Evolutionary conservation across 2,888 invertebrate species (phyloP), one percentile per base, ranked within the genome.

Genomic region (Lithophane ornitopus): DNA sequence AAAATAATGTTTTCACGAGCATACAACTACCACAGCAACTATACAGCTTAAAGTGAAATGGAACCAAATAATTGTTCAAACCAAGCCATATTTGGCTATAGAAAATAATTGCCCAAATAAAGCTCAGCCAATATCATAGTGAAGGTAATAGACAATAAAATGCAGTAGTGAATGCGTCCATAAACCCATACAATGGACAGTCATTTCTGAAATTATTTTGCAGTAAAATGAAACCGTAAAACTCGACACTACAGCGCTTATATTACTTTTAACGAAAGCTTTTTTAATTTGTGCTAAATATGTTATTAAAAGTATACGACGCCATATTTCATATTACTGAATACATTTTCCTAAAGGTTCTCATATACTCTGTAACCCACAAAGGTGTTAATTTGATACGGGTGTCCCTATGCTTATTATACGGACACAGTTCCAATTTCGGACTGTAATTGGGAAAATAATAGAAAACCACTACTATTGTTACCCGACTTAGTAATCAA

Each of bases 381-480:
- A 63, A 34, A 69, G 63, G 74, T 65, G 58, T 58, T 63, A 65
- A 79, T 68, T 78, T 78, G 58, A 79, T 69, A 59, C n/a, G 68
- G 52, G 74, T 74, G 28, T 34, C 34, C 14, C 14, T 14, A 58
- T 67, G 61, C 67, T 56, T 67, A 78, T 63, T 28, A 74, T 63
- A 44, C 26, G 68, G 71, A 22, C 44, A 63, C 58, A 28, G 52
- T 63, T 63, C 62, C 78, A 78, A 63, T 74, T 74, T 78, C 12
- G 4, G 58, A 54, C 34, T 61, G 46, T 69, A 66, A 79, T 79
- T 66, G 68, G 65, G 46, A 49, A 75, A 79, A 66, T 69, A 79
- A 74, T 79, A 58, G 65, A 69, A 74, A 74, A 74, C 54, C 39
- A 66, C 59, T 26, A 49, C 39, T 69, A 28, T 69, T 74, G 69